A percentile compares a stretch with the other conserved stretches of the same genome.
phyloP scores from a whole-genome alignment of 2,113 vertebrate species.

The Urocynchramus pylzowi region DNA sequence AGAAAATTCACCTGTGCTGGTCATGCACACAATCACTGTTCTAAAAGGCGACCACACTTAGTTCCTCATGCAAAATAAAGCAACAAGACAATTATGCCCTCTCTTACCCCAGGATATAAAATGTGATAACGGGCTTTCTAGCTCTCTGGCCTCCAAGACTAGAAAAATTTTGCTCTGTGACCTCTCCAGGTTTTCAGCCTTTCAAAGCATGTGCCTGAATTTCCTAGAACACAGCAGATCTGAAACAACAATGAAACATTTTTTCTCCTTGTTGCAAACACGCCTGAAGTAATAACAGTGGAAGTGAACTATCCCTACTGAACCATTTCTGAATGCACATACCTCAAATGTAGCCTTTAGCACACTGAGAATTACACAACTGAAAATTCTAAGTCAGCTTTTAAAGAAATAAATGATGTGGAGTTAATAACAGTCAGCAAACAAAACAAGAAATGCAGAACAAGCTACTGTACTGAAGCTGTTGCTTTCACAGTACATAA shows the following conservation, averaged over 20 bases:
- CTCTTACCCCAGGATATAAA: background rate
- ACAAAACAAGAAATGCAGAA: background rate
- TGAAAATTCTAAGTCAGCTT: background rate
- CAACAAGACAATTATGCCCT: background rate
- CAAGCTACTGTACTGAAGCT: background rate
- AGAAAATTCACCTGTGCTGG: too few relatives aligned
- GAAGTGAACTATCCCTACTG: background rate
- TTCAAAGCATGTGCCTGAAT: background rate
- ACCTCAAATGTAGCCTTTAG: background rate
- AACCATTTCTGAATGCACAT: background rate
- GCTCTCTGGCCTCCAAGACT: background rate
- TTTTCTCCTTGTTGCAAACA: background rate
- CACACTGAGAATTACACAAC: background rate
- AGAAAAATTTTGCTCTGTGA: background rate
- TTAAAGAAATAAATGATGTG: background rate
- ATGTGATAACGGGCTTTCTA: background rate
- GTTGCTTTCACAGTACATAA: background rate
- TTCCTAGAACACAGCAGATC: background rate
- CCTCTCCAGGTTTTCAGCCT: background rate
- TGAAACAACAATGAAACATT: background rate
- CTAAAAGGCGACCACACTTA: background rate
- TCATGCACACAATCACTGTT: accelerated
- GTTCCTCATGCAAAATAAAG: background rate
- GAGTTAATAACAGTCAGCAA: background rate
- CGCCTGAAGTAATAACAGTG: background rate